A percentile compares a stretch with the other conserved stretches of the same genome.
Conservation (phyloP, 2,797 vertebrate species). For the Nyctibius grandis region DNA sequence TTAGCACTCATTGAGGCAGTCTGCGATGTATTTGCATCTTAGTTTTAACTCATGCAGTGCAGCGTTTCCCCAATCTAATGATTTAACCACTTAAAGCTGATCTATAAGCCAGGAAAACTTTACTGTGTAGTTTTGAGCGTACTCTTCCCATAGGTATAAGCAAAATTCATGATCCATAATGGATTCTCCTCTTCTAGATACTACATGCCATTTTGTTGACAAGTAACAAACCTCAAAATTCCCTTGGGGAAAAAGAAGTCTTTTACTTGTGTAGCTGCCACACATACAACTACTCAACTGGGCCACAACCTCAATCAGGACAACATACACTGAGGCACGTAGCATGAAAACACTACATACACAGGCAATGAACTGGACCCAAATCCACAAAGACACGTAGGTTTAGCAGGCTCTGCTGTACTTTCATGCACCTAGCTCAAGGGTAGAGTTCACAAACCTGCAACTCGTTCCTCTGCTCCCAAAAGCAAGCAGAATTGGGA, state of each 20-base stretch:
- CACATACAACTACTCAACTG: neutral
- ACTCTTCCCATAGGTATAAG: neutral
- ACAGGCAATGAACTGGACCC: neutral
- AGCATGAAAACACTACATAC: neutral
- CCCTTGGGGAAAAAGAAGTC: neutral
- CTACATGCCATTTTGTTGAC: neutral
- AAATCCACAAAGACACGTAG: neutral
- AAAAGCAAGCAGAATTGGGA: neutral
- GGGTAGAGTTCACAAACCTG: neutral
- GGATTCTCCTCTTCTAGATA: neutral
- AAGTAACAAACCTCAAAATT: neutral
- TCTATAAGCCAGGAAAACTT: neutral
- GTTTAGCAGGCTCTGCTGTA: neutral
- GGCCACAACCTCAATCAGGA: neutral
- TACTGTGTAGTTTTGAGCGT: neutral
- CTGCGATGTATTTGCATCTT: neutral
- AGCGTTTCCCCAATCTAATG: neutral
- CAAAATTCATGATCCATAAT: neutral
- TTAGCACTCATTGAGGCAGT: neutral
- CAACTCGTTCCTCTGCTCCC: neutral
- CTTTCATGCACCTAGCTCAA: neutral
- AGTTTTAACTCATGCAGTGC: neutral
- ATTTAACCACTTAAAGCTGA: neutral
- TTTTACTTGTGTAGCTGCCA: neutral
- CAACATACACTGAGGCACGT: neutral